A percentile compares a stretch with the other conserved stretches of the same genome.
These are phyloP conservation scores for Pyrochroa serraticornis DNA, from an alignment of 2,888 invertebrate species.

Conservation along the genomic window DNA sequence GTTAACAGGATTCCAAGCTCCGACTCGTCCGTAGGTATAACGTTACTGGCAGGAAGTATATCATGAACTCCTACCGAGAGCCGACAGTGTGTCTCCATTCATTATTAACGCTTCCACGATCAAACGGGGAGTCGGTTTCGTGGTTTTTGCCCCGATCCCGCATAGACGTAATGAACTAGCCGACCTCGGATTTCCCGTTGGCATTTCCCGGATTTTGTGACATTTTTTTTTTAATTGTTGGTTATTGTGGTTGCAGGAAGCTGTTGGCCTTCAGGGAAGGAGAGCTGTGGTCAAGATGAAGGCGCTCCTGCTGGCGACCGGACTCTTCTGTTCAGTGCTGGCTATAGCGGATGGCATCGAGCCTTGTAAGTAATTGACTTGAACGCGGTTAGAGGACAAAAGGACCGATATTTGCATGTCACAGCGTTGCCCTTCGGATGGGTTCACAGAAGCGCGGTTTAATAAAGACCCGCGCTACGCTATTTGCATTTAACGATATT, in stretches of 20 bases:
- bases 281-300: slow-evolving; percentile 36
- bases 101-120: slow-evolving; percentile 39
- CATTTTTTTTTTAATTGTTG: too few relatives aligned
- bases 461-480: slow-evolving; percentile 36
- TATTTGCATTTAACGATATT: slow-evolving; percentile 48
- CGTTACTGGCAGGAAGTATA: slow-evolving; percentile 25
- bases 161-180: slow-evolving; percentile 35
- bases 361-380: slow-evolving; percentile 49
- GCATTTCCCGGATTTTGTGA: slow-evolving; percentile 7
- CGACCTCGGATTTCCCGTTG: slow-evolving; percentile 28
- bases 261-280: slow-evolving; percentile 3
- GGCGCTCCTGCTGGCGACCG: slow-evolving; percentile 33
- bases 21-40: slow-evolving; percentile 1
- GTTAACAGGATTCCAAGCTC: neutral
- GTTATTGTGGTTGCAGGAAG: too few relatives aligned
- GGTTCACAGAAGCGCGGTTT: slow-evolving; percentile 32
- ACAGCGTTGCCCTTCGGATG: slow-evolving; percentile 38
- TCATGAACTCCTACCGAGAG: slow-evolving; percentile 13
- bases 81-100: slow-evolving; percentile 27
- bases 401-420: slow-evolving; percentile 46
- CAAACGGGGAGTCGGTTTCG: slow-evolving; percentile 39
- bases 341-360: slow-evolving; percentile 47
- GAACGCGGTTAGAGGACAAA: slow-evolving; percentile 40
- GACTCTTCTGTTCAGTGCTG: slow-evolving; percentile 37
- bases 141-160: slow-evolving; percentile 34